phyloP scores from a whole-genome alignment of 2,888 invertebrate genomes.

The Pachliopta kotzebuea region DNA sequence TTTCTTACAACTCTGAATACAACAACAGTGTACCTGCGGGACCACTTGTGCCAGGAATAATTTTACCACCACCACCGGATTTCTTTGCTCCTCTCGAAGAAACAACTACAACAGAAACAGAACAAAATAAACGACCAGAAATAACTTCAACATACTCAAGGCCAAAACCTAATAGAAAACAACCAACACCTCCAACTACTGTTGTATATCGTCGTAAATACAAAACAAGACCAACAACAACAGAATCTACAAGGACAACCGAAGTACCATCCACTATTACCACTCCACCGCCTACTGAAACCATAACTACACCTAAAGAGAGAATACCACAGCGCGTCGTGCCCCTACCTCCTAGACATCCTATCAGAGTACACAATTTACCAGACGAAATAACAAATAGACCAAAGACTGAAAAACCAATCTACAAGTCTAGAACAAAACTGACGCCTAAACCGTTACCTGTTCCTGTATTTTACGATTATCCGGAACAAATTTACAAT shows the following conservation, averaged over 20 bases:
- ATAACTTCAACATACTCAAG: slow-evolving; percentile 50
- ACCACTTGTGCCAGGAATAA: slow-evolving; percentile 93
- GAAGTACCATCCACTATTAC: slow-evolving; percentile 67
- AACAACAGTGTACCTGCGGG: slow-evolving; percentile 89
- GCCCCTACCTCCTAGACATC: slow-evolving; percentile 63
- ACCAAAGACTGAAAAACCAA: slow-evolving; percentile 69
- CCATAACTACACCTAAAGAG: slow-evolving; percentile 60
- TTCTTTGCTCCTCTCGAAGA: slow-evolving; percentile 88
- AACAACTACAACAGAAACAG: slow-evolving; percentile 56
- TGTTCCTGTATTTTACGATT: slow-evolving; percentile 74
- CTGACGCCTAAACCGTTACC: slow-evolving; percentile 72
- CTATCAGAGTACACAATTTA: slow-evolving; percentile 66
- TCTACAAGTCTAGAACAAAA: slow-evolving; percentile 72
- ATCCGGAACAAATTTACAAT: slow-evolving; percentile 67
- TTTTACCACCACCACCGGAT: slow-evolving; percentile 92
- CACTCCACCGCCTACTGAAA: slow-evolving; percentile 62
- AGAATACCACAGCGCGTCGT: slow-evolving; percentile 60
- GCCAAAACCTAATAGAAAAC: slow-evolving; percentile 57
- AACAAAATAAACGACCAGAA: slow-evolving; percentile 53
- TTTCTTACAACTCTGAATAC: slow-evolving; percentile 90
- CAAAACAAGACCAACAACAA: slow-evolving; percentile 65
- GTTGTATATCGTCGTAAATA: slow-evolving; percentile 60
- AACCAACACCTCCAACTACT: slow-evolving; percentile 53
- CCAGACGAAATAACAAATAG: slow-evolving; percentile 61
- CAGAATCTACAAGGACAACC: slow-evolving; percentile 56